Base-by-base conservation (phyloP, 2,797 vertebrate species). In the Moxostoma hubbsi region DNA sequence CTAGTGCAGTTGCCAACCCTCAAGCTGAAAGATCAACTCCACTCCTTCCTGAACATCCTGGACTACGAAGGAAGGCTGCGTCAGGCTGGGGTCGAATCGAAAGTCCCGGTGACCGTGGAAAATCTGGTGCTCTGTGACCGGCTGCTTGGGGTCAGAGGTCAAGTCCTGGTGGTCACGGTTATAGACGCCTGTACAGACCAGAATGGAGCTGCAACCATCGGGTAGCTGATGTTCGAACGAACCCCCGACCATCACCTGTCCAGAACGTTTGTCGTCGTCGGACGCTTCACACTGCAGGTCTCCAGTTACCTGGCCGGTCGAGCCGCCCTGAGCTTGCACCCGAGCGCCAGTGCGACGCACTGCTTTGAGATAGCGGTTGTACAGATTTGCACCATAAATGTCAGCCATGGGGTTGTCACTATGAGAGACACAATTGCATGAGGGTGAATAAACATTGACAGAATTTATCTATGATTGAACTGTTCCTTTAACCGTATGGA, bases 371-470 rank as follows among this genome's bases (percentile, higher is more conserved):
- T 96, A 94, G 88, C 74, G 92, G 91, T 98, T 94, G 91, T 97
- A 99, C 77, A 99, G 94, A 89, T 99, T 99, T 84, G 97, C 98
- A 0, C 98, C 98, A 0, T 96, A 99, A 85, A 99, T 79, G 70
- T 99, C 98, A 0, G 97, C 95, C 97, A 98, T 98, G 0, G 96
- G 97, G 83, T 99, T 99, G 79, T 99, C 98, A 8, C 97, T 99
- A 76, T 65, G 54, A 81, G 73, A 77, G 36, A 83, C 2, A 36
- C 50, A 51, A 4, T 11, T 7, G 13, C 46, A 63, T 45, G 9
- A 68, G 6, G 12, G 4, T 75, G 47, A 45, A 6, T 36, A 11
- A 66, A 61, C 50, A 6, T 4, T 24, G 49, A 3, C 36, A 36
- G 36, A 36, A 36, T 36, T 36, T 3, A 36, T 36, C 4, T 36